A percentile compares a stretch with the other conserved stretches of the same genome.
Conservation (phyloP, 2,888 invertebrate species). For the Encarsia formosa region DNA sequence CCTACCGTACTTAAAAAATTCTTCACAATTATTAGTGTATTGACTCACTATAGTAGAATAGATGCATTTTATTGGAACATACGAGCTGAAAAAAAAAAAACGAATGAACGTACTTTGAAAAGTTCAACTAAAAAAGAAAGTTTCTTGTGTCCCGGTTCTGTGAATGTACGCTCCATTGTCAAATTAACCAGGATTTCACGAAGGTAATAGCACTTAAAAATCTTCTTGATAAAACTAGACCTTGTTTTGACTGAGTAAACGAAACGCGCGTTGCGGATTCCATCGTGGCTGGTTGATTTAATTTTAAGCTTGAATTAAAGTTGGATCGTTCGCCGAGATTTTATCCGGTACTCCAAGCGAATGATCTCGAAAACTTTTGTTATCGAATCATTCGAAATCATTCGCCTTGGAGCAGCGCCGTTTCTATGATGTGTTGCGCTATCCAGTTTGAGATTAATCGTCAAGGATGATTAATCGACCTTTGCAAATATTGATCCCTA, state of each 20-base stretch:
- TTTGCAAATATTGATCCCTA: conserved; percentile 9
- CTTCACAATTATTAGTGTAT: conserved; percentile 1
- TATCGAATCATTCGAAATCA: no score
- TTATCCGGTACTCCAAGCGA: no score
- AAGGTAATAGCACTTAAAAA: conserved; percentile 49
- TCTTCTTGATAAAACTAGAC: conserved; percentile 46
- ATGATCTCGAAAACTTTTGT: no score
- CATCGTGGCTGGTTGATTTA: no score
- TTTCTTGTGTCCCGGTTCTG: no score
- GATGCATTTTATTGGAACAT: background rate
- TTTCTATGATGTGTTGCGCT: conserved; percentile 25
- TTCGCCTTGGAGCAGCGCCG: no score
- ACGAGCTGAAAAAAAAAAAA: background rate
- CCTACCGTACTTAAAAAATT: background rate
- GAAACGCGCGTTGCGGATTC: conserved; percentile 9
- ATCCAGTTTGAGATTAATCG: conserved; percentile 24
- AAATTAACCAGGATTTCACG: conserved; percentile 52
- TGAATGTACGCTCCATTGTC: conserved; percentile 51
- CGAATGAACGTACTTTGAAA: background rate
- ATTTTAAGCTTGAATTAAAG: no score
- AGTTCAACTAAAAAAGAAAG: no score
- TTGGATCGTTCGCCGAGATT: no score
- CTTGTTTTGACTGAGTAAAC: conserved; percentile 32
- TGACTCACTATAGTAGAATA: conserved; percentile 1
- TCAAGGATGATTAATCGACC: conserved; percentile 24